Evolutionary conservation across 2,888 invertebrate genomes (phyloP), one percentile per base, ranked within the genome.

Genomic region (Cheilosia variabilis): DNA sequence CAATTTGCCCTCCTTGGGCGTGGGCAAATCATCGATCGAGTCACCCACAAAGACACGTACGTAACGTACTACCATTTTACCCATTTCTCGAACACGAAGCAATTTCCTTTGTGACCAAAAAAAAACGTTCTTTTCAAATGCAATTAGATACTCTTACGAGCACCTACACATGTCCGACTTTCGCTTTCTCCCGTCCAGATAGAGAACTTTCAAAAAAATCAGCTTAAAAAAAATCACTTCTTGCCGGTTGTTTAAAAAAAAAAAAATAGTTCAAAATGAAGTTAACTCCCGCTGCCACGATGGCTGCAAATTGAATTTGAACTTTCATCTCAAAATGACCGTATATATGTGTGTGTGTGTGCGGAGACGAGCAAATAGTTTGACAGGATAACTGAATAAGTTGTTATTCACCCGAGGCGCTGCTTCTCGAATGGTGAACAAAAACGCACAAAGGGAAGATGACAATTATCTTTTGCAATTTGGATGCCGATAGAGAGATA

Each of bases 251-350:
- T 41, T 69, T 69, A 24, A 24, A 24, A 24, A 24, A 24, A 24
- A 24, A 27, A 22, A 72, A 69, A 72, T 41, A 62, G 45, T 69
- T 57, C 43, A 69, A 83, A 83, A 83, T 57, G n/a, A 69, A 79
- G 73, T 83, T 83, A 79, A 37, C 57, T 45, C 52, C 62, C 57
- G 68, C 58, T 77, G 66, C 55, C 66, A 53, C 62, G 68, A 43
- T 24, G 66, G 68, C 66, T 55, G 72, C 71, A 86, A 86, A 86
- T 86, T 86, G 81, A 86, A 57, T 86, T 86, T 86, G 71, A 72
- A 86, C 63, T 81, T 72, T 77, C 72, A 68, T 81, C 72, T 55
- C 22, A 24, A 52, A 52, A 22, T 52, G 10, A 24, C 22, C 52
- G 4, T 4, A 52, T 6, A 6, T 10, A 4, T 24, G 1, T 4